These are phyloP conservation scores for Onychorhynchus coronatus DNA, from an alignment of 2,113 vertebrate species.

Conservation along the genomic window DNA sequence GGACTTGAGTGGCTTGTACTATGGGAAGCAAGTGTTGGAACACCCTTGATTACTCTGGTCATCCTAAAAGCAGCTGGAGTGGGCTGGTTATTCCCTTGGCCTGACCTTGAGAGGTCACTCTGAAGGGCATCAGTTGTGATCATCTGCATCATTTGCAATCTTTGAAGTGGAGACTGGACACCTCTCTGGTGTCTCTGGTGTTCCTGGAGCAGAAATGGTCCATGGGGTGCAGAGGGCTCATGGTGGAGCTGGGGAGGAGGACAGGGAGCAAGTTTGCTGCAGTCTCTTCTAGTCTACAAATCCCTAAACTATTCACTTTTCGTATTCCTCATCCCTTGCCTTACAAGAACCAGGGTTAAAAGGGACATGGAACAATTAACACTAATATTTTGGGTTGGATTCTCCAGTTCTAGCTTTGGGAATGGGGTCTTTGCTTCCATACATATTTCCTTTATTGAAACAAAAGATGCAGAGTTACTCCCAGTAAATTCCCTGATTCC, in stretches of 20 bases:
- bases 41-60: background rate
- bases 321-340: background rate
- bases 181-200: background rate
- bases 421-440: background rate
- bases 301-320: background rate
- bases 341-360: background rate
- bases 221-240: fast-evolving
- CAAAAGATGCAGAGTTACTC: background rate
- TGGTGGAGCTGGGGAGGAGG: fast-evolving
- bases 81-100: background rate
- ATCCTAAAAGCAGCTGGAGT: background rate
- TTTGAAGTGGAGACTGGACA: background rate
- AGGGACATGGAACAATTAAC: background rate
- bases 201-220: background rate
- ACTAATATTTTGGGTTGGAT: background rate
- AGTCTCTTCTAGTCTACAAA: background rate
- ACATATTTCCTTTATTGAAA: background rate
- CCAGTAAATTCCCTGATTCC: background rate
- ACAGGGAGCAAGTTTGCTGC: background rate
- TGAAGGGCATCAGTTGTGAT: background rate
- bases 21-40: background rate
- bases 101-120: background rate
- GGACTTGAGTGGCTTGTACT: background rate
- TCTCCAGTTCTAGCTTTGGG: background rate
- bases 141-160: background rate